phyloP scores from a whole-genome alignment of 2,888 invertebrate genomes.

The Rapana venosa region DNA sequence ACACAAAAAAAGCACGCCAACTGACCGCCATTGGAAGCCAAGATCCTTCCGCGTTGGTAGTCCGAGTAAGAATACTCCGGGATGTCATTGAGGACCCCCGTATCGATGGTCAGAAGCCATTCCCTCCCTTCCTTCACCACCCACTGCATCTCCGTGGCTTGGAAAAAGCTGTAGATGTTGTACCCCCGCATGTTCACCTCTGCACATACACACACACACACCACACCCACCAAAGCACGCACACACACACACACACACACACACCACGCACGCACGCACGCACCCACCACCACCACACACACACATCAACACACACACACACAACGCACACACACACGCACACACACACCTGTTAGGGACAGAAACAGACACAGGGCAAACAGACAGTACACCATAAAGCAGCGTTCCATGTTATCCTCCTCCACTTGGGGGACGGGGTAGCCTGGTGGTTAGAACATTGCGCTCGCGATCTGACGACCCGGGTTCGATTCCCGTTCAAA shows the following conservation, averaged over 20 bases:
- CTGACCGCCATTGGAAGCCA: constrained; percentile 30
- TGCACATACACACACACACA: not conserved
- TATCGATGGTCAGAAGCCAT: constrained; percentile 29
- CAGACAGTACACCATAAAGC: too few relatives aligned
- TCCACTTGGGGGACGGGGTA: too few relatives aligned
- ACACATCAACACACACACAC: not conserved
- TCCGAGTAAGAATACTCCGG: constrained; percentile 28
- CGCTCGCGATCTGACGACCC: too few relatives aligned
- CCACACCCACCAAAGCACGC: not conserved
- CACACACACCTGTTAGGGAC: not conserved
- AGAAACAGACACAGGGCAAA: too few relatives aligned
- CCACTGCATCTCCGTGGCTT: constrained; percentile 37
- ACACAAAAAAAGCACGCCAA: too few relatives aligned
- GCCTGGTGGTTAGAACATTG: too few relatives aligned
- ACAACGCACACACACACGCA: constrained; percentile 1
- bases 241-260: not conserved
- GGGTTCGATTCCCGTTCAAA: too few relatives aligned
- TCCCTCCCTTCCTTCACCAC: constrained; percentile 14
- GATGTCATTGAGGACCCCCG: constrained; percentile 24
- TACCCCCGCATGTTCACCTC: constrained; percentile 41
- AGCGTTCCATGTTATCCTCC: too few relatives aligned
- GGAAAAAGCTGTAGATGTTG: constrained; percentile 42
- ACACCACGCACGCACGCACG: not conserved
- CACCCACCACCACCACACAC: too few relatives aligned
- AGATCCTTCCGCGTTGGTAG: constrained; percentile 24